phyloP scores from a whole-genome alignment of 2,797 vertebrate genomes.

The Pseudomugil gertrudae region DNA sequence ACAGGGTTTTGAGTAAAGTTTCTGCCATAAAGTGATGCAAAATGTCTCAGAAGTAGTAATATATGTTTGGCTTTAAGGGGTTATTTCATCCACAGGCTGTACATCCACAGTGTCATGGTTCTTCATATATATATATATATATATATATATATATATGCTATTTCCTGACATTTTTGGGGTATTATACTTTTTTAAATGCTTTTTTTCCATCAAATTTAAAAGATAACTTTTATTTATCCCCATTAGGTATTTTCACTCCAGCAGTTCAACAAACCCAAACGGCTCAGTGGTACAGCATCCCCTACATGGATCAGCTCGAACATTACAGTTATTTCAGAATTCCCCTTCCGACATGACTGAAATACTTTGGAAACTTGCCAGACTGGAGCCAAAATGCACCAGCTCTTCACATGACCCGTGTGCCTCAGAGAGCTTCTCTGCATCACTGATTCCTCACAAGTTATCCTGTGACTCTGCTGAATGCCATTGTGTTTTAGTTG shows the following conservation, averaged over 20 bases:
- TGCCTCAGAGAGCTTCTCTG: slow-evolving; percentile 29
- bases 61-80: background rate
- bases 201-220: too few species aligned
- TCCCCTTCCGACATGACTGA: slow-evolving; percentile 67
- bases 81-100: background rate
- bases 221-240: too few species aligned
- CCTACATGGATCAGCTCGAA: slow-evolving; percentile 71
- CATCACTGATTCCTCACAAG: slow-evolving; percentile 27
- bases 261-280: slow-evolving; percentile 53
- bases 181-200: background rate
- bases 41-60: too few species aligned
- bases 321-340: slow-evolving; percentile 61
- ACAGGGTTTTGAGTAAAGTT: too few species aligned
- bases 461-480: slow-evolving; percentile 51
- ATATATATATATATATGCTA: too few species aligned
- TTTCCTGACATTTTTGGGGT: background rate
- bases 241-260: slow-evolving; percentile 21
- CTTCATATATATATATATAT: background rate
- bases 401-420: slow-evolving; percentile 65
- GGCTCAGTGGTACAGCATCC: slow-evolving; percentile 48
- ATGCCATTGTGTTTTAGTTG: slow-evolving; percentile 27
- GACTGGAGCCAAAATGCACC: slow-evolving; percentile 45
- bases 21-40: too few species aligned
- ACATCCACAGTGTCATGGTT: background rate
- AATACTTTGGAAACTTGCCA: slow-evolving; percentile 72